Conservation (phyloP, 1,140 invertebrate genomes). For the Atta texana region DNA sequence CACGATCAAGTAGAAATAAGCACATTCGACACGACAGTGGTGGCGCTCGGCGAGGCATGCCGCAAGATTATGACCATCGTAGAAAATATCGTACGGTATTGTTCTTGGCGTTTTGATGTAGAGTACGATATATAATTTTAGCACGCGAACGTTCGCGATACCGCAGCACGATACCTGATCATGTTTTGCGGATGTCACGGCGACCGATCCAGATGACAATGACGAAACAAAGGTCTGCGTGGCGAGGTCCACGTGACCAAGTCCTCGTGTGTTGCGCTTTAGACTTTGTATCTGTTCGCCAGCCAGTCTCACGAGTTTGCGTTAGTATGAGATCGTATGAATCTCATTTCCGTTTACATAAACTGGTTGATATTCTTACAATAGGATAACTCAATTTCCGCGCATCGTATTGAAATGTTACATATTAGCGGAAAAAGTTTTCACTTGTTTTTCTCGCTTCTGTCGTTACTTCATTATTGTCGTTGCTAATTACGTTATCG, state of each 20-base stretch:
- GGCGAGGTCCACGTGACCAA: conserved; percentile 30
- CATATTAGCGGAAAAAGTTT: conserved; percentile 12
- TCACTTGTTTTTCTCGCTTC: background rate
- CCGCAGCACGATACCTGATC: conserved; percentile 9
- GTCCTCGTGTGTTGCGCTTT: conserved; percentile 37
- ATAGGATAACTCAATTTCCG: background rate
- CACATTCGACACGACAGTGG: background rate
- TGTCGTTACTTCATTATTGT: background rate
- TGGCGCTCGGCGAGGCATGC: conserved; percentile 12
- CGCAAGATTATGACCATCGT: conserved; percentile 44
- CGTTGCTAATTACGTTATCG: conserved; percentile 16
- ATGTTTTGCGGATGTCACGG: background rate
- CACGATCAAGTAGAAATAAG: conserved; percentile 12
- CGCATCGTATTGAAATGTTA: background rate
- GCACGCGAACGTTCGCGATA: conserved; percentile 21
- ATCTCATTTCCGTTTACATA: background rate
- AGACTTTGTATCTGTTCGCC: background rate
- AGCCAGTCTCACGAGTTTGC: background rate
- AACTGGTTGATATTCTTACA: too few relatives aligned
- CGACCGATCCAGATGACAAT: background rate
- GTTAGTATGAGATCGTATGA: background rate
- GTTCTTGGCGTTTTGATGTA: conserved; percentile 1
- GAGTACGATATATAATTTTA: conserved; percentile 7
- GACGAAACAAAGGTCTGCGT: conserved; percentile 4
- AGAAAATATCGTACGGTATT: conserved; percentile 18